Base-by-base conservation (phyloP, 2,797 vertebrate species). In the Peromyscus aztecus region DNA sequence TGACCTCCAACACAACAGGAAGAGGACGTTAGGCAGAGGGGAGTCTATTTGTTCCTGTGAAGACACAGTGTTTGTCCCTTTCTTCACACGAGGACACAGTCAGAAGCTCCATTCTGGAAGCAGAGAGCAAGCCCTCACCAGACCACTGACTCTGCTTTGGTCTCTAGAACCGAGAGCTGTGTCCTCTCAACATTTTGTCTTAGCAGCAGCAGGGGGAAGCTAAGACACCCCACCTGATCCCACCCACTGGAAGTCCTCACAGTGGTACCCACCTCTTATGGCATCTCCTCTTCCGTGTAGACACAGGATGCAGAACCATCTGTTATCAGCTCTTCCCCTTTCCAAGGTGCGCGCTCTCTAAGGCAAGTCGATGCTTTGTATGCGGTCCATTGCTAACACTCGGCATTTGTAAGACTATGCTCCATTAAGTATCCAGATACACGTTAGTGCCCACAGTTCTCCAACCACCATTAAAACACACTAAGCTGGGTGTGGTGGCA, bases 381-480 rank as follows among this genome's bases (percentile, higher is more conserved):
- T 69, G 69, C 34, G 55, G 73, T 87, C n/a, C 21, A 21, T 6
- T 69, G 21, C 75, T 43, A 57, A 43, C 31, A 49, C 52, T 76
- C n/a, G n/a, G 27, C 21, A 61, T 27, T 77, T 61, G 61, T 13
- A 82, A 61, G 75, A 80, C 40, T 49, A 29, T n/a, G 34, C 17
- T 63, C 52, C 21, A 71, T 49, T 90, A 46, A 40, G 29, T 71
- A 82, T 65, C n/a, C 49, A 90, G 76, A 84, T 10, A 37, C 31
- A 23, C 1, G 1, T 78, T 37, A 21, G 2, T 49, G 71, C 59
- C 46, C 92, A 65, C 46, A 46, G 21, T 63, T 55, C 63, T 46
- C 61, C 67, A 46, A 43, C 46, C 65, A 89, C 55, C 78, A 86
- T 87, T 84, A 40, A 77, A 90, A 67, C 49, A 87, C 94, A 29